A percentile compares a stretch with the other conserved stretches of the same genome.
These are phyloP conservation scores for Dasypolia templi DNA, from an alignment of 2,888 invertebrate species.

Conservation along the genomic window DNA sequence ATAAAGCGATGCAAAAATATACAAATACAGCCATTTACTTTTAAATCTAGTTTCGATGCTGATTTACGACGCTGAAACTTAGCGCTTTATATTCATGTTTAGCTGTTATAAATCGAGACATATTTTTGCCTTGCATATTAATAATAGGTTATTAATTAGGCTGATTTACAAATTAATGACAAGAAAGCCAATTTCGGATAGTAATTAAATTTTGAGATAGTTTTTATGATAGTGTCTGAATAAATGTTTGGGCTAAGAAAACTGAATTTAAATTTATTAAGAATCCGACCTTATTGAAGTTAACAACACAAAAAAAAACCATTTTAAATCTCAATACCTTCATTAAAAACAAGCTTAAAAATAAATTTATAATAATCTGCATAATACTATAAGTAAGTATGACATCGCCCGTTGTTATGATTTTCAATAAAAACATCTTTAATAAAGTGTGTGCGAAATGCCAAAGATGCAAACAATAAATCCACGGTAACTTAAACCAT, in stretches of 20 bases:
- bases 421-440: background rate
- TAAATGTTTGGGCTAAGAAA: constrained; percentile 41
- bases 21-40: constrained; percentile 52
- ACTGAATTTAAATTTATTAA: constrained; percentile 39
- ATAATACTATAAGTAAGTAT: background rate
- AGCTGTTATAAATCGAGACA: constrained; percentile 43
- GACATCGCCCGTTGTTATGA: background rate
- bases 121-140: constrained; percentile 49
- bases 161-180: constrained; percentile 63
- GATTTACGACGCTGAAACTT: constrained; percentile 58
- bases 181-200: constrained; percentile 39
- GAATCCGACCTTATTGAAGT: constrained; percentile 31
- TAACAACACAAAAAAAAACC: constrained; percentile 27
- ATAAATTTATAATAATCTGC: too few relatives aligned
- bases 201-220: constrained; percentile 52
- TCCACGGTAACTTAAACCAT: constrained; percentile 22
- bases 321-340: constrained; percentile 24
- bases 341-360: constrained; percentile 1
- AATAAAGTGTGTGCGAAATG: background rate
- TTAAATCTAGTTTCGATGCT: constrained; percentile 49
- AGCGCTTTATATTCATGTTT: constrained; percentile 50
- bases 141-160: constrained; percentile 59
- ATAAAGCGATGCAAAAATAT: constrained; percentile 52
- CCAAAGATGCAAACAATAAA: constrained; percentile 1
- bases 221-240: constrained; percentile 41